These are phyloP conservation scores for Pediacus dermestoides DNA, from an alignment of 2,888 invertebrate genomes.

Conservation along the genomic window DNA sequence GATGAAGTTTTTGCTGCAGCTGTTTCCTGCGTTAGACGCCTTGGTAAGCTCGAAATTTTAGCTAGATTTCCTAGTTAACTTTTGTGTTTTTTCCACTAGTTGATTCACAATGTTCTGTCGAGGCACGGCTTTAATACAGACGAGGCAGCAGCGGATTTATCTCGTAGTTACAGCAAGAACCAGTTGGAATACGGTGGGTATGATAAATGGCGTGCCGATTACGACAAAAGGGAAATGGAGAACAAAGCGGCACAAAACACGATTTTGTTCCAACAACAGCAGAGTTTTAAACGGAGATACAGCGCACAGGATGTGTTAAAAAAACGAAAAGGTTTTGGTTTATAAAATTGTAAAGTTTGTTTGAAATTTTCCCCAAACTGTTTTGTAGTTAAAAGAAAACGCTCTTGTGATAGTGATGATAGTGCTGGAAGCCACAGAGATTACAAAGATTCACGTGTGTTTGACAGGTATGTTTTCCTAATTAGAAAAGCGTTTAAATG, in stretches of 20 bases:
- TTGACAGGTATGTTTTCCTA: constrained; percentile 56
- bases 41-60: constrained; percentile 50
- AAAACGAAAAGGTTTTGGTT: not conserved
- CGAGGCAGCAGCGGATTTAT: constrained; percentile 55
- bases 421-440: constrained; percentile 58
- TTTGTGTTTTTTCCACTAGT: constrained; percentile 47
- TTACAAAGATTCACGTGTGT: constrained; percentile 62
- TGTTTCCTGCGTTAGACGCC: constrained; percentile 60
- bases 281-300: constrained; percentile 27
- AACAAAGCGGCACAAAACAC: constrained; percentile 36
- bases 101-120: constrained; percentile 55
- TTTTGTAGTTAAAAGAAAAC: constrained; percentile 28
- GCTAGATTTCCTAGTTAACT: constrained; percentile 1
- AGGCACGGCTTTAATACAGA: constrained; percentile 59
- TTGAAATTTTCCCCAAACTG: too few relatives aligned
- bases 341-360: not conserved
- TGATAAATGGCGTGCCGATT: constrained; percentile 37
- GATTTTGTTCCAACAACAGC: constrained; percentile 19
- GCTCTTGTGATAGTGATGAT: constrained; percentile 55
- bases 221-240: constrained; percentile 46
- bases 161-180: constrained; percentile 30
- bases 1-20: constrained; percentile 60
- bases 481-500: too few relatives aligned
- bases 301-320: not conserved
- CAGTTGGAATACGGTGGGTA: constrained; percentile 30